Conservation (phyloP, 2,888 invertebrate species). For the Adineta ricciae region DNA sequence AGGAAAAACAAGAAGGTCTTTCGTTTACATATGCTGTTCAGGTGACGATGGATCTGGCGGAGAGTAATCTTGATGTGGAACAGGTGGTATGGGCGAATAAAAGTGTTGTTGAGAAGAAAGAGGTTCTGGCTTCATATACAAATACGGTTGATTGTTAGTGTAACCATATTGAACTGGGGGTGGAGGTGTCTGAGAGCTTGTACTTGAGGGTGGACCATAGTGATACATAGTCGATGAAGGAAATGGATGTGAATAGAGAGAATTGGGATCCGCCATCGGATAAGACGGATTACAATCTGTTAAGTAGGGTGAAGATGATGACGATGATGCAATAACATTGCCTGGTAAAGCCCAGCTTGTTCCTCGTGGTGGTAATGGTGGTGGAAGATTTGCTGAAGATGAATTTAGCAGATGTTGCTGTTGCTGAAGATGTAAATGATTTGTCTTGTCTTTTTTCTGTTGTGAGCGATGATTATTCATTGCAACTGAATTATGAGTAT, state of each 20-base stretch:
- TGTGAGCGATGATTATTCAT: neutral
- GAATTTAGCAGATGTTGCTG: neutral
- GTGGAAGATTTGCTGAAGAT: neutral
- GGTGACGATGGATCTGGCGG: neutral
- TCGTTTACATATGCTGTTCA: neutral
- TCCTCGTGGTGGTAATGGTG: neutral
- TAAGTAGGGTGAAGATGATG: neutral
- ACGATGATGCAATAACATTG: neutral
- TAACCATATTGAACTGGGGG: slow-evolving; percentile 7
- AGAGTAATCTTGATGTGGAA: neutral
- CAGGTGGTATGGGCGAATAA: neutral
- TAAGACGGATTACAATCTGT: neutral
- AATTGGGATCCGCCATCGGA: slow-evolving; percentile 11
- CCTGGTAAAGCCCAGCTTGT: neutral
- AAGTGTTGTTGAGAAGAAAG: neutral
- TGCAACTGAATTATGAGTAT: neutral
- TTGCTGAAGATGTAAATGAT: neutral
- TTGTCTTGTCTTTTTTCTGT: neutral
- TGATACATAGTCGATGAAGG: neutral
- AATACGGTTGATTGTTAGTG: neutral
- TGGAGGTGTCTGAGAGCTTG: slow-evolving; percentile 9
- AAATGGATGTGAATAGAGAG: neutral
- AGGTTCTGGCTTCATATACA: neutral
- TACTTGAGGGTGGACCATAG: slow-evolving; percentile 13
- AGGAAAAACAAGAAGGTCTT: neutral